Percentiles rank a stretch among this genome's conserved stretches.
phyloP scores from a whole-genome alignment of 2,888 invertebrate genomes.

The Morpho helenor region DNA sequence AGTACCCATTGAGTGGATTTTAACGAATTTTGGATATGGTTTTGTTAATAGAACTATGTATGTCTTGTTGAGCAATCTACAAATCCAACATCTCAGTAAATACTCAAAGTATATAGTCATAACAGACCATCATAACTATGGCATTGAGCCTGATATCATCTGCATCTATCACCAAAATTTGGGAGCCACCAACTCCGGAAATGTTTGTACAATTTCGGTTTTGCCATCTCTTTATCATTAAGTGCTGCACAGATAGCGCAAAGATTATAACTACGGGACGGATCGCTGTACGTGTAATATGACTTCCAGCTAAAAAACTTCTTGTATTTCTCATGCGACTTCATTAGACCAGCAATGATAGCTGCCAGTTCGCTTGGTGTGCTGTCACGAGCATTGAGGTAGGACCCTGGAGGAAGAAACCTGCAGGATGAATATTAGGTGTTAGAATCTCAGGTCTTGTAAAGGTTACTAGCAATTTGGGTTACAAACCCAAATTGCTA shows the following conservation, averaged over 20 bases:
- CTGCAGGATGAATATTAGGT: constrained; percentile 35
- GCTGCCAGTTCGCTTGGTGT: constrained; percentile 39
- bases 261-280: constrained; percentile 39
- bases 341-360: constrained; percentile 42
- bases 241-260: constrained; percentile 53
- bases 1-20: too few species aligned
- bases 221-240: constrained; percentile 38
- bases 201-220: constrained; percentile 36
- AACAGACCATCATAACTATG: constrained; percentile 1
- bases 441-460: not conserved
- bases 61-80: too few species aligned
- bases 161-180: constrained; percentile 32
- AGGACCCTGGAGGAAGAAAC: constrained; percentile 63
- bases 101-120: too few species aligned
- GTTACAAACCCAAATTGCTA: too few species aligned
- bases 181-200: constrained; percentile 60
- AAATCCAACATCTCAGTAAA: too few species aligned
- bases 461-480: too few species aligned
- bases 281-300: constrained; percentile 42
- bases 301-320: constrained; percentile 52
- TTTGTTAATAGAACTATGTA: too few species aligned
- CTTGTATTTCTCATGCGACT: constrained; percentile 40
- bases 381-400: constrained; percentile 44
- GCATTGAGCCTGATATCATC: constrained; percentile 13
- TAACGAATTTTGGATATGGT: too few species aligned